Evolutionary conservation across 2,888 invertebrate genomes (phyloP).

Genomic region (Scrobipalpa costella): DNA sequence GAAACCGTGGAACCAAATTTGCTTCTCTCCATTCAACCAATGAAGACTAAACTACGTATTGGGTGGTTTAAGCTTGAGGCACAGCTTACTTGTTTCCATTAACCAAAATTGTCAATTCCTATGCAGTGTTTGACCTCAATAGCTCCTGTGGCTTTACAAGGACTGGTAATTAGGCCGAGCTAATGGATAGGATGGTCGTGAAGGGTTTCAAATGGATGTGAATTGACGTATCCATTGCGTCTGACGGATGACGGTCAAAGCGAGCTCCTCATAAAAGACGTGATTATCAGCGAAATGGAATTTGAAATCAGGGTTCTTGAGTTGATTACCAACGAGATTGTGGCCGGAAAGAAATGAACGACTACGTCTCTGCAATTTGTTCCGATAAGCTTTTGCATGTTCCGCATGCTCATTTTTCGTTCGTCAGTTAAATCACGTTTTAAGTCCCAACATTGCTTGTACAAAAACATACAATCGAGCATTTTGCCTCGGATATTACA

Average conservation of each 20-base stretch:
- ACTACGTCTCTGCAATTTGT: neutral
- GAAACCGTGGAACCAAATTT: neutral
- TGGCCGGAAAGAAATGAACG: too few species aligned
- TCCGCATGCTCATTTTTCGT: neutral
- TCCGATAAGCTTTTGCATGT: neutral
- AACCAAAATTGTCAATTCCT: conserved; percentile 55
- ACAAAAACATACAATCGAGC: neutral
- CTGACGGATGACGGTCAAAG: too few species aligned
- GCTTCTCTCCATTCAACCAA: too few species aligned
- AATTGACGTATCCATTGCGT: conserved; percentile 21
- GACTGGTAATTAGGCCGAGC: conserved; percentile 47
- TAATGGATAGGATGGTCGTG: conserved; percentile 47
- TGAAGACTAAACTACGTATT: too few species aligned
- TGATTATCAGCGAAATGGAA: too few species aligned
- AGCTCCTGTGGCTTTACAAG: conserved; percentile 41
- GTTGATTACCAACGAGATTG: too few species aligned
- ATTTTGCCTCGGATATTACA: neutral
- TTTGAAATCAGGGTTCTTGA: too few species aligned
- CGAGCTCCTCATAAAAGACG: neutral
- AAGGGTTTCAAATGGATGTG: conserved; percentile 44
- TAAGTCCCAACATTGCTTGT: neutral
- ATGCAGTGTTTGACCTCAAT: conserved; percentile 35
- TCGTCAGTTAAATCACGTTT: neutral
- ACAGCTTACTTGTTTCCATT: conserved; percentile 50
- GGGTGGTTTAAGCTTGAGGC: neutral